These are phyloP conservation scores for Diuraphis noxia DNA, from an alignment of 1,140 invertebrate genomes.

Conservation along the genomic window DNA sequence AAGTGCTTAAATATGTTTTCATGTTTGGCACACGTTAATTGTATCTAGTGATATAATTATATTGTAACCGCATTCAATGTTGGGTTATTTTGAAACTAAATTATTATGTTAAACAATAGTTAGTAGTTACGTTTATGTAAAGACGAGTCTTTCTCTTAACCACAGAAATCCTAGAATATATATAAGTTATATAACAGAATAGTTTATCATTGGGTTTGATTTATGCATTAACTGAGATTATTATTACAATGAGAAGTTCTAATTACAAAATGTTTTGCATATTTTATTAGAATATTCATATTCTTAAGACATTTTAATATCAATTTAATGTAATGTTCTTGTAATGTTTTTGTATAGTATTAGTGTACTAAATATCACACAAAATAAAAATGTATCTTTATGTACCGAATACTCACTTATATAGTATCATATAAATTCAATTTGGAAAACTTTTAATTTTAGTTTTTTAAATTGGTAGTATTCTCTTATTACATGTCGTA, in stretches of 20 bases:
- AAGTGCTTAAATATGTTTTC: not conserved
- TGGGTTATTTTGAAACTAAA: not conserved
- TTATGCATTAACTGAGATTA: constrained; percentile 4
- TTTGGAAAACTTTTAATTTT: not conserved
- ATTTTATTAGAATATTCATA: not conserved
- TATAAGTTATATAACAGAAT: not conserved
- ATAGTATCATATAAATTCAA: not conserved
- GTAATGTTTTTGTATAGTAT: not conserved
- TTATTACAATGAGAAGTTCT: constrained; percentile 23
- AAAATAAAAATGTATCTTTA: not conserved
- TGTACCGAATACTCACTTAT: not conserved
- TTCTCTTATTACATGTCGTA: too few relatives aligned
- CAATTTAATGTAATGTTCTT: not conserved
- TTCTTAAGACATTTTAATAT: not conserved
- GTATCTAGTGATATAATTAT: not conserved
- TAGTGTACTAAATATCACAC: not conserved
- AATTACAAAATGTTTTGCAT: constrained; percentile 23
- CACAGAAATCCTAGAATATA: not conserved
- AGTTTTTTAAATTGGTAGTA: too few relatives aligned
- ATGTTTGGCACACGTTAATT: not conserved
- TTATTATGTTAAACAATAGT: constrained; percentile 18
- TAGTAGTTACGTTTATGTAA: not conserved
- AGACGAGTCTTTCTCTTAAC: not conserved
- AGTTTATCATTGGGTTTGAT: constrained; percentile 15
- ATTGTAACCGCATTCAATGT: not conserved